Percentiles rank a stretch among this genome's conserved stretches.
phyloP scores from a whole-genome alignment of 2,797 vertebrate genomes.

The Todus mexicanus region DNA sequence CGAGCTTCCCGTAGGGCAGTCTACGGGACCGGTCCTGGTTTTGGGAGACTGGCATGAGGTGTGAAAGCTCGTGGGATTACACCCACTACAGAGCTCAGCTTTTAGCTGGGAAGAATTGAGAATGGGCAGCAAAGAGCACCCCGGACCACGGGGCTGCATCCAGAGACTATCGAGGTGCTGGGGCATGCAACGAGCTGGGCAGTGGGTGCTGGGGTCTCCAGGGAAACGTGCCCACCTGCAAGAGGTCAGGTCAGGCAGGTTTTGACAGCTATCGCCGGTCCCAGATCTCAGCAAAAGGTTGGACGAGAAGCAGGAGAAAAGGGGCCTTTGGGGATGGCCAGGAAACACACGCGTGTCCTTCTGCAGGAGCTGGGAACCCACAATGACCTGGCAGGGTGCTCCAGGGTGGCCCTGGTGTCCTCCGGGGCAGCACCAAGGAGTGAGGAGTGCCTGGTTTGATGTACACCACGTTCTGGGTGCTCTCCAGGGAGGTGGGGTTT shows the following conservation, averaged over 20 bases:
- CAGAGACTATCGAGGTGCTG: fast-evolving
- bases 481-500: background rate
- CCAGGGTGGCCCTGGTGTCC: background rate
- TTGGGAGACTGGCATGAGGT: background rate
- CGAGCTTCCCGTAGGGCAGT: fast-evolving
- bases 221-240: background rate
- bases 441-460: background rate
- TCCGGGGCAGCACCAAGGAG: fast-evolving
- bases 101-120: background rate
- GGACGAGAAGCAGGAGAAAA: background rate
- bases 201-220: background rate
- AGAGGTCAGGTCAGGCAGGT: background rate
- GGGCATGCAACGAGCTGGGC: background rate
- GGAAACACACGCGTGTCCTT: background rate
- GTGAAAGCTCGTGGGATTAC: background rate
- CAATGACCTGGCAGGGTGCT: fast-evolving
- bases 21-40: fast-evolving
- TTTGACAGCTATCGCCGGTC: fast-evolving
- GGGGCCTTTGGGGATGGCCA: fast-evolving
- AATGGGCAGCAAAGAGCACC: background rate
- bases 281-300: background rate
- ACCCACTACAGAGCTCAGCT: background rate
- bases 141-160: fast-evolving
- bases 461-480: background rate
- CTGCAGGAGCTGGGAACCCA: background rate